Conservation (phyloP, 2,888 invertebrate species). For the Tinea semifulvella region DNA sequence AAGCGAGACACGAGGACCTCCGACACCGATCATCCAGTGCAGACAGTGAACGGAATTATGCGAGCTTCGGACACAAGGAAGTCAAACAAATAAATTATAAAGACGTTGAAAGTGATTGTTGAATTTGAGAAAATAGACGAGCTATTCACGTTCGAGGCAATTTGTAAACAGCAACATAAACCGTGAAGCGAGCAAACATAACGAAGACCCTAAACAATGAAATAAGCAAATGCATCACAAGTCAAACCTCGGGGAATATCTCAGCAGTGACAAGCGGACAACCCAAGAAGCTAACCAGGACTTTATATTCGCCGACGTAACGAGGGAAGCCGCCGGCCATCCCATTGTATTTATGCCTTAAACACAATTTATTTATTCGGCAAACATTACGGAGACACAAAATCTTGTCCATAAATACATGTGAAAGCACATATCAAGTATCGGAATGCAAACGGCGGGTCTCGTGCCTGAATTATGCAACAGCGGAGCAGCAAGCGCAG, state of each 20-base stretch:
- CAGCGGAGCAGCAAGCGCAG: slow-evolving; percentile 38
- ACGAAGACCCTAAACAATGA: slow-evolving; percentile 62
- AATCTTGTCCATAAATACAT: slow-evolving; percentile 68
- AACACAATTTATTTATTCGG: slow-evolving; percentile 65
- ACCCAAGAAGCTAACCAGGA: slow-evolving; percentile 49
- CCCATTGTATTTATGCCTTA: slow-evolving; percentile 65
- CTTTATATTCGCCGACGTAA: slow-evolving; percentile 63
- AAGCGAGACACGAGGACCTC: slow-evolving; percentile 39
- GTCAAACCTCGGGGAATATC: slow-evolving; percentile 44
- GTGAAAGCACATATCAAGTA: slow-evolving; percentile 67
- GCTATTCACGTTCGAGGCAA: slow-evolving; percentile 35
- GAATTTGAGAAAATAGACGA: slow-evolving; percentile 7
- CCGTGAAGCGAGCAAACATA: slow-evolving; percentile 34
- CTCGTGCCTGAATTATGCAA: slow-evolving; percentile 65
- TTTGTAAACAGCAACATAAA: slow-evolving; percentile 60
- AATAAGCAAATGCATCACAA: slow-evolving; percentile 38
- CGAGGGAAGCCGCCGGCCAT: slow-evolving; percentile 55
- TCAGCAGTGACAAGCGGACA: slow-evolving; percentile 55
- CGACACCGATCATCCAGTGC: slow-evolving; percentile 18
- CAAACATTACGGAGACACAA: slow-evolving; percentile 66
- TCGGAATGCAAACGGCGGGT: slow-evolving; percentile 64
- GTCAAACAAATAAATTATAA: slow-evolving; percentile 25
- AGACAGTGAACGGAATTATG: slow-evolving; percentile 44
- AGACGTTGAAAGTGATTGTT: slow-evolving; percentile 23
- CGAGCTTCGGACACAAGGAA: slow-evolving; percentile 27